Evolutionary conservation across 1,140 invertebrate species (phyloP).

Genomic region (Kradibia gibbosae): DNA sequence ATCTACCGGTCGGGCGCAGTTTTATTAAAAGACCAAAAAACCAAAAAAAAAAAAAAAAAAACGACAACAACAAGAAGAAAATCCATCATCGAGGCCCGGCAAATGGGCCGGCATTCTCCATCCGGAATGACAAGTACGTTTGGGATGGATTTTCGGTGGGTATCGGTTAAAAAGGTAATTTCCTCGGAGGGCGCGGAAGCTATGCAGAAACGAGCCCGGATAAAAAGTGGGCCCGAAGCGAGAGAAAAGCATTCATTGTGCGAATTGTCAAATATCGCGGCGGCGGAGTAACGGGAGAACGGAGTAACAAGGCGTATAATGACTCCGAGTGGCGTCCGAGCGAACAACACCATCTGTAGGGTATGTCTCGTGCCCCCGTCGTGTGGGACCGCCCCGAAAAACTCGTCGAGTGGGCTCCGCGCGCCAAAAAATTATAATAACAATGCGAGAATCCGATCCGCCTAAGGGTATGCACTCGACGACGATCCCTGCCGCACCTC

Average conservation of each 20-base stretch:
- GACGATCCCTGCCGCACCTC: no score
- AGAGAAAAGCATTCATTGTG: slow-evolving; percentile 1
- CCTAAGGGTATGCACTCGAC: slow-evolving; percentile 78
- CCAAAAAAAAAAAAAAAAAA: no score
- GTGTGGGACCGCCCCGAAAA: slow-evolving; percentile 70
- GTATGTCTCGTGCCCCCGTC: slow-evolving; percentile 64
- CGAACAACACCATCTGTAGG: slow-evolving; percentile 72
- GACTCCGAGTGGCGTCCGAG: slow-evolving; percentile 64
- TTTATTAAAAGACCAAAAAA: no score
- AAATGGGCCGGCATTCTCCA: no score
- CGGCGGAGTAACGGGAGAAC: background rate
- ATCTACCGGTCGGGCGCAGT: no score
- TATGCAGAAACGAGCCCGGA: no score
- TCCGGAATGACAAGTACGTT: no score
- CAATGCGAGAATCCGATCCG: slow-evolving; percentile 71
- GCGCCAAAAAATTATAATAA: slow-evolving; percentile 71
- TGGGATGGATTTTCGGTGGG: no score
- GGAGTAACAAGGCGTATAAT: slow-evolving; percentile 71
- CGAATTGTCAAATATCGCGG: background rate
- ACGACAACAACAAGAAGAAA: no score
- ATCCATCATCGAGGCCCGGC: no score
- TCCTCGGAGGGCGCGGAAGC: no score
- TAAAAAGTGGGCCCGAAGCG: background rate
- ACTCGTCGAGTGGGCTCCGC: slow-evolving; percentile 61
- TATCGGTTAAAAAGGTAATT: no score